Evolutionary conservation across 2,888 invertebrate species (phyloP), one percentile per base, ranked within the genome.

Genomic region (Drosophila siamana): DNA sequence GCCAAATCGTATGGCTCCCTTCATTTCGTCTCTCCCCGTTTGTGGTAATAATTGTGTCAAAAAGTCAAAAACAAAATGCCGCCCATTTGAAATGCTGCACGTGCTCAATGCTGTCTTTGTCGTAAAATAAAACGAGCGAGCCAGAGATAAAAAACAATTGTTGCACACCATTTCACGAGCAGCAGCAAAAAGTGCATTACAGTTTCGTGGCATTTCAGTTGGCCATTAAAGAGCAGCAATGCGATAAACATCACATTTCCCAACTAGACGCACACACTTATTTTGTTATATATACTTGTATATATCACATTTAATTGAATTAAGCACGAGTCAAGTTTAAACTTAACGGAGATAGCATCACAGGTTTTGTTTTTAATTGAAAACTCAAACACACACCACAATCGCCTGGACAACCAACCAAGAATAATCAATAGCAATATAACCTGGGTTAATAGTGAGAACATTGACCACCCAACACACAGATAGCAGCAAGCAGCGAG

Each of bases 21-120:
- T 15, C 22, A 5, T 24, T 22, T 5, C 54, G 1, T 22, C 54
- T 9, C 41, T 30, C 30, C 54, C 51, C 40, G 19, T 47, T 44
- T 56, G 38, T 4, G 40, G 50, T 68, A 66, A 81, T 66, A 86
- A 80, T 78, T 80, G 83, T 82, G 86, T 80, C 82, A 86, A 74
- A 83, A 60, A 60, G 59, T 62, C 33, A 61, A 55, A 48, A 62
- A 22, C 52, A 59, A 72, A 79, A 67, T 51, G 66, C 73, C 63
- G 63, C 61, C 67, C 63, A 56, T 67, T 68, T 63, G 19, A 81
- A 78, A 63, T 69, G 73, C 48, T 82, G 86, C 82, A 86, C 82
- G 82, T 82, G 86, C 80, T 70, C 61, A 56, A 24, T 48, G 40
- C 26, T 24, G 24, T 15, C 13, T 30, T 33, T 24, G 24, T 19